A percentile compares a stretch with the other conserved stretches of the same genome.
These are phyloP conservation scores for Hylaea fasciaria DNA, from an alignment of 2,888 invertebrate species.

Conservation along the genomic window DNA sequence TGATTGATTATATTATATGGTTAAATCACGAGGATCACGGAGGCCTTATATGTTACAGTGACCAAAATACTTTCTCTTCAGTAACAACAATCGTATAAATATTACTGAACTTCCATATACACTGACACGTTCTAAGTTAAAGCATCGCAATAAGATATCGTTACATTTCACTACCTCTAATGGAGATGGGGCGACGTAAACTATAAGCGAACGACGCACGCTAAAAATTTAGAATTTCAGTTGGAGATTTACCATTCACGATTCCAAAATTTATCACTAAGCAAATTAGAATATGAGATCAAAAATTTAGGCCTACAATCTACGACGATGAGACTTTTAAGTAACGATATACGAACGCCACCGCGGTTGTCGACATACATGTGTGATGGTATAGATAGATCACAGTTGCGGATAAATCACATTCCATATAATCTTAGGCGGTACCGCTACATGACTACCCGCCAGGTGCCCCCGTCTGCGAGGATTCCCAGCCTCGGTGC, in stretches of 20 bases:
- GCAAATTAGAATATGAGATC: slow-evolving; percentile 85
- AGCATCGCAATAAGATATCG: slow-evolving; percentile 85
- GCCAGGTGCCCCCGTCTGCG: slow-evolving; percentile 58
- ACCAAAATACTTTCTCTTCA: slow-evolving; percentile 69
- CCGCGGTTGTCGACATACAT: slow-evolving; percentile 70
- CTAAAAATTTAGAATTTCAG: slow-evolving; percentile 80
- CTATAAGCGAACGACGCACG: slow-evolving; percentile 74
- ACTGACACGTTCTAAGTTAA: slow-evolving; percentile 82
- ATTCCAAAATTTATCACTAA: slow-evolving; percentile 82
- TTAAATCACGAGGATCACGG: slow-evolving; percentile 65
- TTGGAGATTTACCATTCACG: slow-evolving; percentile 76
- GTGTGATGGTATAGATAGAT: slow-evolving; percentile 81
- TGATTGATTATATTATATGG: slow-evolving; percentile 62
- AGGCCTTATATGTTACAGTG: slow-evolving; percentile 64
- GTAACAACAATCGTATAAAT: slow-evolving; percentile 73
- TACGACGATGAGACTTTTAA: slow-evolving; percentile 80
- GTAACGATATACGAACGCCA: slow-evolving; percentile 81
- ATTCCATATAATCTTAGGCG: slow-evolving; percentile 79
- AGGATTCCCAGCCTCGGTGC: slow-evolving; percentile 54
- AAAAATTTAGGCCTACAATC: slow-evolving; percentile 84
- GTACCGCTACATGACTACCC: slow-evolving; percentile 77
- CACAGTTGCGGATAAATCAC: slow-evolving; percentile 82
- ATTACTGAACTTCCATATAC: slow-evolving; percentile 77
- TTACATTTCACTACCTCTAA: slow-evolving; percentile 80
- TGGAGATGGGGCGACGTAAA: slow-evolving; percentile 63